These are phyloP conservation scores for Suillia variegata DNA, from an alignment of 2,888 invertebrate genomes.

Conservation along the genomic window DNA sequence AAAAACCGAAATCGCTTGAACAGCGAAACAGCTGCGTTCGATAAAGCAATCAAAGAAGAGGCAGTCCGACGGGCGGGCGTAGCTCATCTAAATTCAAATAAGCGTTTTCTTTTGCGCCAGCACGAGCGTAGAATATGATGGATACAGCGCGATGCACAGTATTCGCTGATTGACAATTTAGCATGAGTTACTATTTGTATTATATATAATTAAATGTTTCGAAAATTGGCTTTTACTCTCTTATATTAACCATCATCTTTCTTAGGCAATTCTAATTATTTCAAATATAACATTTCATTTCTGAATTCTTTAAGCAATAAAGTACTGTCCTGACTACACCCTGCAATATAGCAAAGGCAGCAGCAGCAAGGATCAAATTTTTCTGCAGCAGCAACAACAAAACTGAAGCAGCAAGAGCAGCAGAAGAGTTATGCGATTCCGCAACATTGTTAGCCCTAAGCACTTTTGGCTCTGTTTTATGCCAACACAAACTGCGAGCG, in stretches of 20 bases:
- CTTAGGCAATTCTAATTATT: too few relatives aligned
- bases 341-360: neutral
- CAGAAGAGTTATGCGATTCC: neutral
- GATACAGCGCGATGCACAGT: too few relatives aligned
- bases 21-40: neutral
- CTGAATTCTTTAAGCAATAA: too few relatives aligned
- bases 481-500: neutral
- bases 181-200: too few relatives aligned
- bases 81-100: conserved; percentile 1
- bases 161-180: too few relatives aligned
- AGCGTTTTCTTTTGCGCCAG: neutral
- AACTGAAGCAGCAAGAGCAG: too few relatives aligned
- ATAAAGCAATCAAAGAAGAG: neutral
- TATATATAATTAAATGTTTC: too few relatives aligned
- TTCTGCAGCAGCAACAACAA: neutral
- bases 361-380: neutral
- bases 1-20: neutral
- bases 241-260: too few relatives aligned
- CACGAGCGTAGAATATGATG: neutral
- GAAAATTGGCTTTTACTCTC: too few relatives aligned
- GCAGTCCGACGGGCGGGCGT: neutral
- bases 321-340: neutral
- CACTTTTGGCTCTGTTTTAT: neutral
- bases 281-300: too few relatives aligned
- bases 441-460: conserved; percentile 1